Base-by-base conservation (phyloP, 2,888 invertebrate species). In the Xiphydria camelus region DNA sequence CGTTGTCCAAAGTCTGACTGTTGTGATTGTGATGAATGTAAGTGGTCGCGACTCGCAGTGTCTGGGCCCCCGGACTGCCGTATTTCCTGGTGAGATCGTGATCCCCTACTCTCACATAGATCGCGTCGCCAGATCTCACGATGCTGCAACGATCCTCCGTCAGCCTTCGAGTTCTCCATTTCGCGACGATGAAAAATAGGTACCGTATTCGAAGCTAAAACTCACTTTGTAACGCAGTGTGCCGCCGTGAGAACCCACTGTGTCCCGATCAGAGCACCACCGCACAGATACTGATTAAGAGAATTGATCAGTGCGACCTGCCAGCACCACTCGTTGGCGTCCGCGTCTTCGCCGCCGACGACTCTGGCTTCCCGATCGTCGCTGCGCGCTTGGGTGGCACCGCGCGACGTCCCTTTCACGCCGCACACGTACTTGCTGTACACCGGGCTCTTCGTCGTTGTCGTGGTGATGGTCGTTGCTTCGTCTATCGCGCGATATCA, bases 1-100 rank as follows among this genome's bases (percentile, higher is more conserved):
- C 95, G 64, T 96, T 94, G 73, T 94, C 94, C 55, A 94, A 77
- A 1, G 94, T 94, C 76, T 94, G 94, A 59, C 92, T 91, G 76
- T 94, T 94, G 79, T 94, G 94, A 78, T 94, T 94, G 76, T 94
- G 94, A 68, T 94, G 94, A 50, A 94, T 94, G 75, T 94, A 94
- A 0, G 94, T 94, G 40, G 94, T 94, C 41, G 92, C 91, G 2
- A 94, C 94, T 10, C 92, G 81, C 14, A 94, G 78, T 0, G 94
- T 94, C 77, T 94, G 93, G 0, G 94, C 94, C 6, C 92, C 93
- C 0, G 92, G 91, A 57, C 91, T 93, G 20, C 93, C 94, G 71
- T 91, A 91, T 74, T 93, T 92, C 46, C 91, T 80, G 1, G 93
- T 94, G 55, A 94, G 78, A 77, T 94, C 94, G 70, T 93, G 92